A percentile compares a stretch with the other conserved stretches of the same genome.
Conservation (phyloP, 1,140 invertebrate species). For the Aphaenogaster rudis region DNA sequence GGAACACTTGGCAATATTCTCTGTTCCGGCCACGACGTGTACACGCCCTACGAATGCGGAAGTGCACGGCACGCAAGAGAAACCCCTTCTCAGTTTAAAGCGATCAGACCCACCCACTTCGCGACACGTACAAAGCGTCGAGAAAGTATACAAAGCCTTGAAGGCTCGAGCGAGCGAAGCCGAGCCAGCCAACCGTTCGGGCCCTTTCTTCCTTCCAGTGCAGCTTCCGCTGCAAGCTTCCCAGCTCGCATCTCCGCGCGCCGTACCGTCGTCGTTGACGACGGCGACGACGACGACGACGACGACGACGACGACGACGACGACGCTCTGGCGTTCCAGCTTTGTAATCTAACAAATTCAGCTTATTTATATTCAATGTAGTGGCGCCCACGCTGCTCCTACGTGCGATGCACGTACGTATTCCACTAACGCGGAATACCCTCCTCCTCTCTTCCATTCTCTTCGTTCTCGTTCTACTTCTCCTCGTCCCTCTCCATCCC, state of each 20-base stretch:
- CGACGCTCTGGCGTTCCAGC: constrained; percentile 69
- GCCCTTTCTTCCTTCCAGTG: constrained; percentile 52
- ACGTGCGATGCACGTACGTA: constrained; percentile 77
- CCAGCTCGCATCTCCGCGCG: constrained; percentile 9
- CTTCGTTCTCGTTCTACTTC: background rate
- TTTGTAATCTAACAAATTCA: constrained; percentile 79
- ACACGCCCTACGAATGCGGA: constrained; percentile 28
- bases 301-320: constrained; percentile 24
- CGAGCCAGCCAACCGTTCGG: constrained; percentile 60
- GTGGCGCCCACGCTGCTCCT: constrained; percentile 68
- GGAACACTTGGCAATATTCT: constrained; percentile 61
- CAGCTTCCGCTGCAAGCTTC: constrained; percentile 29
- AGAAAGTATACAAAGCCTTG: constrained; percentile 73
- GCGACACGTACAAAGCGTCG: constrained; percentile 76
- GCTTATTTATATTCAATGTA: constrained; percentile 79
- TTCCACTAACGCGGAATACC: constrained; percentile 75
- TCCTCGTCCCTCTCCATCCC: background rate
- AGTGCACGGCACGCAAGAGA: constrained; percentile 53
- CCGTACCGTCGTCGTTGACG: background rate
- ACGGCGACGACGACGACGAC: constrained; percentile 1
- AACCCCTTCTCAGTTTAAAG: constrained; percentile 72
- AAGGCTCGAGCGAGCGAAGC: constrained; percentile 49
- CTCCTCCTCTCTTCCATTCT: constrained; percentile 9
- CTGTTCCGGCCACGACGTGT: background rate
- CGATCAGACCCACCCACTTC: constrained; percentile 76